These are phyloP conservation scores for Archips crataeganus DNA, from an alignment of 2,888 invertebrate genomes.

Conservation along the genomic window DNA sequence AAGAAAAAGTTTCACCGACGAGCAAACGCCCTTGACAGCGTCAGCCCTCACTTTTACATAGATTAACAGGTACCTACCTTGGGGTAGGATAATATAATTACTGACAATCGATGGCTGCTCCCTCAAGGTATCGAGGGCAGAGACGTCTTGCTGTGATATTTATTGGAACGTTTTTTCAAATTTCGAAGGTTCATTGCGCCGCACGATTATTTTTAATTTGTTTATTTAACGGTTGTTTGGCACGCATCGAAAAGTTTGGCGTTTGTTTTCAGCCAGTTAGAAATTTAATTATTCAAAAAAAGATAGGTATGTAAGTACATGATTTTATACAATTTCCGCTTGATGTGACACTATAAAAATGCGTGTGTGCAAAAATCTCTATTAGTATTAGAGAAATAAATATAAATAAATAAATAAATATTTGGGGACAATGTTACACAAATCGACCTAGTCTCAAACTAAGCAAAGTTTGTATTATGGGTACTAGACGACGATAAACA, in stretches of 20 bases:
- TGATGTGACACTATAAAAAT: too few relatives aligned
- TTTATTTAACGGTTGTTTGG: constrained; percentile 26
- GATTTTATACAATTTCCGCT: too few relatives aligned
- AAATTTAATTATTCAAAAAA: background rate
- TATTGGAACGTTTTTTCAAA: constrained; percentile 57
- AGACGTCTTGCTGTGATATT: constrained; percentile 70
- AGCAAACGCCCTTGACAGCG: constrained; percentile 36
- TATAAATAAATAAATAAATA: too few relatives aligned
- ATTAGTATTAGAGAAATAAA: too few relatives aligned
- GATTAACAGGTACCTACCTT: constrained; percentile 69
- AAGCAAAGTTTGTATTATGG: too few relatives aligned
- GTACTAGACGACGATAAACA: too few relatives aligned
- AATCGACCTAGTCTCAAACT: too few relatives aligned
- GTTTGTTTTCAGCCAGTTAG: constrained; percentile 13
- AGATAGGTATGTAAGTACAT: too few relatives aligned
- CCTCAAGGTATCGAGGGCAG: constrained; percentile 58
- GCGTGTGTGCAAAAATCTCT: too few relatives aligned
- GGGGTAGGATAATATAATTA: constrained; percentile 78
- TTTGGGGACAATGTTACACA: too few relatives aligned
- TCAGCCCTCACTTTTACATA: constrained; percentile 57
- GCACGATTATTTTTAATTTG: constrained; percentile 36
- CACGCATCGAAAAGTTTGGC: constrained; percentile 19
- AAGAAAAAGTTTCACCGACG: constrained; percentile 31
- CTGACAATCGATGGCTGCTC: constrained; percentile 73
- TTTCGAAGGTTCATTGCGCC: constrained; percentile 36